These are phyloP conservation scores for Danio rerio DNA, from an alignment of 2,113 vertebrate species.

Conservation along the genomic window GRCz12tu NC_133198.1:23886001-23886500, in stretches of 20 bases:
- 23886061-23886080: slow-evolving; percentile 37
- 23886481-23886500: background rate
- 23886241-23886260: slow-evolving; percentile 66
- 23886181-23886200: slow-evolving; percentile 58
- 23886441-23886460: slow-evolving; percentile 47
- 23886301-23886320: slow-evolving; percentile 63
- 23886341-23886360: slow-evolving; percentile 61
- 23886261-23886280: slow-evolving; percentile 12
- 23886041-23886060: slow-evolving; percentile 54
- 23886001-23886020: slow-evolving; percentile 42
- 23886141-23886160: slow-evolving; percentile 58
- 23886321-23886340: slow-evolving; percentile 64
- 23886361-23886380: slow-evolving; percentile 52
- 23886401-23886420: slow-evolving; percentile 58
- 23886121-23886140: slow-evolving; percentile 65
- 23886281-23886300: slow-evolving; percentile 60
- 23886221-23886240: slow-evolving; percentile 60
- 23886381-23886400: slow-evolving; percentile 60
- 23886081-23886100: slow-evolving; percentile 42
- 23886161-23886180: slow-evolving; percentile 58
- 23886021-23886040: slow-evolving; percentile 44
- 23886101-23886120: slow-evolving; percentile 62
- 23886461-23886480: background rate
- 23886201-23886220: slow-evolving; percentile 67
- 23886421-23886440: slow-evolving; percentile 66